Percentiles rank a stretch among this genome's conserved stretches.
phyloP scores from a whole-genome alignment of 2,888 invertebrate genomes.

The Pyralis farinalis region DNA sequence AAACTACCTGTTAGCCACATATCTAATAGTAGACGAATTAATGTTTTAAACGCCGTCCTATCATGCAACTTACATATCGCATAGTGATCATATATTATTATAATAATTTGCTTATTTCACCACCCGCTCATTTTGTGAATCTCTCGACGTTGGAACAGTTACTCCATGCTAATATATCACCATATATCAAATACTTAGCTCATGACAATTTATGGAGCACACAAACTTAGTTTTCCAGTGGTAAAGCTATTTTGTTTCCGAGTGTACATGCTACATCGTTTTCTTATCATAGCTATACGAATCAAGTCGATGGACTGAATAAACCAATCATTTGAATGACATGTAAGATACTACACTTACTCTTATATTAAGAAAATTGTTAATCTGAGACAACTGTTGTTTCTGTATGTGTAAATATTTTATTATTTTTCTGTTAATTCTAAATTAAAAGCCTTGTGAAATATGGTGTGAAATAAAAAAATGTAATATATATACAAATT shows the following conservation, averaged over 20 bases:
- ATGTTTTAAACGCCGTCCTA: conserved; percentile 61
- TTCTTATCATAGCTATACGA: too few relatives aligned
- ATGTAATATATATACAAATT: conserved; percentile 65
- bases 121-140: too few relatives aligned
- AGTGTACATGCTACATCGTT: too few relatives aligned
- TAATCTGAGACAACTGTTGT: conserved; percentile 67
- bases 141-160: too few relatives aligned
- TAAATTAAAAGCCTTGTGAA: conserved; percentile 68
- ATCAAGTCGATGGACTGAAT: too few relatives aligned
- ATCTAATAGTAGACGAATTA: conserved; percentile 33
- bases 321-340: not conserved
- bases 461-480: conserved; percentile 75
- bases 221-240: too few relatives aligned
- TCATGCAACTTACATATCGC: conserved; percentile 67
- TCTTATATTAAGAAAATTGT: conserved; percentile 41
- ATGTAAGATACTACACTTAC: not conserved
- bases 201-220: too few relatives aligned
- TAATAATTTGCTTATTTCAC: too few relatives aligned
- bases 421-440: conserved; percentile 60
- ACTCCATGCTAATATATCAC: too few relatives aligned
- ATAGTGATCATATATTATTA: conserved; percentile 24
- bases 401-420: conserved; percentile 74
- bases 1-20: conserved; percentile 31
- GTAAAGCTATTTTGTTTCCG: too few relatives aligned
- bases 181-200: too few relatives aligned